Base-by-base conservation (phyloP, 2,113 vertebrate species). In the Phalacrocorax aristotelis region DNA sequence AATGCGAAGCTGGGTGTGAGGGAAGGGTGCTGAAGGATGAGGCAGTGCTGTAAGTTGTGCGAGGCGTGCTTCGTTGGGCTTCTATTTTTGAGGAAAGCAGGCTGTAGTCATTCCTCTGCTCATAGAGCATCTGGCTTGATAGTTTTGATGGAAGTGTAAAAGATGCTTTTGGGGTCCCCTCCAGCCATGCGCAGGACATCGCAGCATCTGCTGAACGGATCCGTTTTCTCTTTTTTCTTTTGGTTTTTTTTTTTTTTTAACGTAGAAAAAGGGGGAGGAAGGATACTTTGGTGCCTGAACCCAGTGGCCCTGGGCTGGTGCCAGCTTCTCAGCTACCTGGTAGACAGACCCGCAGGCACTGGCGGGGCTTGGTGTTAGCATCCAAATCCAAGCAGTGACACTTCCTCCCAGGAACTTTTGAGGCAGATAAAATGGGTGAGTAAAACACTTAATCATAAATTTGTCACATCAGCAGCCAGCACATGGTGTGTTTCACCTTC, bases 1-100 rank as follows among this genome's bases (percentile, higher is more conserved):
- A 55, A 5, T 3, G 40, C 38, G 34, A 2, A n/a, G 57, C 44
- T 38, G 57, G 36, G 15, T 7, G 29, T 2, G 75, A 36, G 51
- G 19, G 57, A 5, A 51, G 10, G 61, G 12, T 15, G 22, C 60
- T 44, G 77, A 26, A 78, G 52, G 42, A 4, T 13, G 9, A 19
- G 49, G 36, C 22, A n/a, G 66, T 2, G 40, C 15, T 3, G 29
- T 4, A 1, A 3, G 20, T 19, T 42, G 60, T 3, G 7, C 4
- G 2, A 12, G 65, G 10, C 13, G 0, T 8, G 42, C 11, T 25
- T 44, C 44, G 22, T 32, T 9, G 36, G 36, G 8, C 22, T 25
- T 16, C 70, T 26, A 0, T 46, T 55, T 82, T 27, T 49, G 9
- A n/a, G 61, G 26, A 30, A 15, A 64, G 20, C 65, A n/a, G 36